Base-by-base conservation (phyloP, 2,888 invertebrate genomes). In the Seira ritae region DNA sequence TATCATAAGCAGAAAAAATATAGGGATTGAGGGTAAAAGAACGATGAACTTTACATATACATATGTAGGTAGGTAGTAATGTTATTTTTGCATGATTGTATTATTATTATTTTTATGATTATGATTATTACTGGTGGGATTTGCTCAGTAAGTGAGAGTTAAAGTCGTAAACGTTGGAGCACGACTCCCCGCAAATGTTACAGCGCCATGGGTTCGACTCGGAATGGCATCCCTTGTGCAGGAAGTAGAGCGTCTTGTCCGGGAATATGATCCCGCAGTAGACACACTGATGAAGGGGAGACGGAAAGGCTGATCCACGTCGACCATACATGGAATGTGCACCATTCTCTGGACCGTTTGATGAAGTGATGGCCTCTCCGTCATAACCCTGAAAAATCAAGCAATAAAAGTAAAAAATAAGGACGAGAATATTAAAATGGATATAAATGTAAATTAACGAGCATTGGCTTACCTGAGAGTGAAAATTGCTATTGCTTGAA, bases 161-260 rank as follows among this genome's bases (percentile, higher is more conserved):
- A 93, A 98, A 98, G 91, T 98, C 97, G 92, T 98, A 98, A 77
- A 98, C 96, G 90, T 98, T 97, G 91, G 95, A 95, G 91, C 97
- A 97, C 91, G 96, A 95, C 91, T 97, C 96, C 70, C 98, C 98
- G 91, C 98, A 99, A 89, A 98, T 96, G 92, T 98, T 98, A 92
- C 98, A 98, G 92, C 97, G 97, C 95, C 95, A 98, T 0, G 98
- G 98, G 92, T 98, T 98, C 88, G 96, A 96, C 90, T 97, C 97
- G 89, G 98, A 98, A 92, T 99, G 98, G 91, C 98, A 97, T 88
- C 98, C 98, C 92, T 98, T 98, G 93, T 99, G 98, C 87, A 99
- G 93, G 92, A 98, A 97, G 92, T 98, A 98, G 80, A 98, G 93
- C 0, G 98, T 98, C 90, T 97, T 96, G 92, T 99, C 98, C 50